Evolutionary conservation across 2,888 invertebrate genomes (phyloP).

Genomic region (Lomographa bimaculata): DNA sequence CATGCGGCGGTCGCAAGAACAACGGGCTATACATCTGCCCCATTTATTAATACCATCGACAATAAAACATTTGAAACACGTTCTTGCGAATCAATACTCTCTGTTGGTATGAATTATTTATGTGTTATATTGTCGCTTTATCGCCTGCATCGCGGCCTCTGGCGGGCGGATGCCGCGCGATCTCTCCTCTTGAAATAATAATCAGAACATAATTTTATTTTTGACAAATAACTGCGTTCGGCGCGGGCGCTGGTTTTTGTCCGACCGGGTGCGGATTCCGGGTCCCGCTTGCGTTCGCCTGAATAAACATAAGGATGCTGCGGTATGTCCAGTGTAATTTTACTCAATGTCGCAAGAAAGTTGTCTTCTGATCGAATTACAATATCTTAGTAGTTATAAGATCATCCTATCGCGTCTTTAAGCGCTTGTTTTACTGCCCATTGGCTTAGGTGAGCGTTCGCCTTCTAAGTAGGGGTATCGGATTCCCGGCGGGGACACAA

Average conservation of each 20-base stretch:
- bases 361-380: background rate
- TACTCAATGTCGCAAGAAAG: constrained; percentile 35
- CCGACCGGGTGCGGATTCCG: constrained; percentile 49
- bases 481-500: too few relatives aligned
- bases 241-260: constrained; percentile 58
- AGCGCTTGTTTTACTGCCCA: too few relatives aligned
- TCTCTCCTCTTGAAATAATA: constrained; percentile 67
- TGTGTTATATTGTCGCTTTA: constrained; percentile 80
- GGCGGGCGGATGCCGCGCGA: constrained; percentile 52
- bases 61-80: constrained; percentile 82
- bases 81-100: constrained; percentile 80
- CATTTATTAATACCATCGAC: constrained; percentile 74
- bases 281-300: constrained; percentile 38
- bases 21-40: constrained; percentile 66
- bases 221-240: constrained; percentile 77
- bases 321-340: constrained; percentile 58
- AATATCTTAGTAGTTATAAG: too few relatives aligned
- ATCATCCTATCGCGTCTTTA: too few relatives aligned
- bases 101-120: constrained; percentile 76
- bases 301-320: constrained; percentile 56
- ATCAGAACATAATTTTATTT: constrained; percentile 79
- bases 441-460: too few relatives aligned
- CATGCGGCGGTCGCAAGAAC: constrained; percentile 51
- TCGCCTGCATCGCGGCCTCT: constrained; percentile 66
- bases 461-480: too few relatives aligned